Evolutionary conservation across 2,113 vertebrate species (phyloP).

Genomic region (Channa maculata): DNA sequence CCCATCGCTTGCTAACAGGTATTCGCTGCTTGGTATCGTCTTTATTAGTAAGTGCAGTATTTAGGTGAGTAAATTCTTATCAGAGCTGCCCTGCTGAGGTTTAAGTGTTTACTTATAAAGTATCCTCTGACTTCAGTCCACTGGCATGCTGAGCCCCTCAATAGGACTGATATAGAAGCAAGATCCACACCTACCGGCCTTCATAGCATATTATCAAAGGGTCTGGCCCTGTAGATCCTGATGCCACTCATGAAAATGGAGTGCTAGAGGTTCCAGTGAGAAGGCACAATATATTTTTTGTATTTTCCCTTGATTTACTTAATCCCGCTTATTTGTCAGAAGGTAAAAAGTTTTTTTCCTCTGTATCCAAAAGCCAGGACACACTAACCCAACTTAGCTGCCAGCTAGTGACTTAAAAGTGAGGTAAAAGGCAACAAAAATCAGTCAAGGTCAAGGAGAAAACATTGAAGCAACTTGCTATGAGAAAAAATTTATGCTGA

Average conservation of each 20-base stretch:
- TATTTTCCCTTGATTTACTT: no score
- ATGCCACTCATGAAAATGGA: constrained; percentile 41
- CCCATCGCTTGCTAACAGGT: constrained; percentile 8
- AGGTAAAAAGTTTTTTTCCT: no score
- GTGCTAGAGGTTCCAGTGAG: not conserved
- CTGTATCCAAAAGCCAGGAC: no score
- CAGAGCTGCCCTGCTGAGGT: constrained; percentile 59
- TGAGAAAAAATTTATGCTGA: no score
- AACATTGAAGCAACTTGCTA: not conserved
- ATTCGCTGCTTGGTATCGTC: constrained; percentile 24
- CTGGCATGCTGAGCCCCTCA: constrained; percentile 70
- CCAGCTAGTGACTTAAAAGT: not conserved
- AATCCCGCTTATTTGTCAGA: no score
- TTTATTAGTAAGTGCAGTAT: constrained; percentile 42
- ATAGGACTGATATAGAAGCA: constrained; percentile 57
- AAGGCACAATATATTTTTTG: no score
- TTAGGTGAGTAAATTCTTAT: constrained; percentile 61
- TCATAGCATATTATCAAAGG: constrained; percentile 33
- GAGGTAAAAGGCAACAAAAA: constrained; percentile 37
- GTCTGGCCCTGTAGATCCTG: constrained; percentile 24
- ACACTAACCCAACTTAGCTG: no score
- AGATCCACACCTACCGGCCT: constrained; percentile 39
- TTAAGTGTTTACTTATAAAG: constrained; percentile 63
- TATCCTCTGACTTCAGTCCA: constrained; percentile 69
- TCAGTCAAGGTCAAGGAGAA: not conserved